These are phyloP conservation scores for Macrotrachela quadricornifera DNA, from an alignment of 1,140 invertebrate species.

Conservation along the genomic window DNA sequence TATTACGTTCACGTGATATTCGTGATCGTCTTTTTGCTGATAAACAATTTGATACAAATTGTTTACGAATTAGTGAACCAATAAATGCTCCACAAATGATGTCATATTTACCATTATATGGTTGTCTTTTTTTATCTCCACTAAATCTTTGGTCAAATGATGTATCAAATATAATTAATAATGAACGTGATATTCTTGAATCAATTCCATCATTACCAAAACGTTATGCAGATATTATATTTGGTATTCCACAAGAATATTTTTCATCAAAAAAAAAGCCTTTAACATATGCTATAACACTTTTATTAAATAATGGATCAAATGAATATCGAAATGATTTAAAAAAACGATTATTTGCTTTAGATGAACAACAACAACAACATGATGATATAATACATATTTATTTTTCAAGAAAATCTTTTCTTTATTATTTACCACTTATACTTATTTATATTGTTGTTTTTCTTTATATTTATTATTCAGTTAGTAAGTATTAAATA, in stretches of 20 bases:
- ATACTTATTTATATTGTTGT: slow-evolving; percentile 58
- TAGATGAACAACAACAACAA: slow-evolving; percentile 21
- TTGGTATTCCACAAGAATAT: not conserved
- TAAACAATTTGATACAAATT: not conserved
- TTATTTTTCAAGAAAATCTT: slow-evolving; percentile 62
- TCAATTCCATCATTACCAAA: not conserved
- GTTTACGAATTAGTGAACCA: not conserved
- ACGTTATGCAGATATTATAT: not conserved
- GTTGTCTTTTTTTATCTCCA: slow-evolving; percentile 71
- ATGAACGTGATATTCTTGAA: not conserved
- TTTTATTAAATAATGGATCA: slow-evolving; percentile 40
- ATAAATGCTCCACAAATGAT: not conserved
- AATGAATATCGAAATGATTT: slow-evolving; percentile 33
- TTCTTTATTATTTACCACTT: slow-evolving; percentile 62
- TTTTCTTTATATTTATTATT: slow-evolving; percentile 80
- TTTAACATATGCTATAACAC: not conserved
- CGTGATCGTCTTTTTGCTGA: not conserved
- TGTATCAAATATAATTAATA: slow-evolving; percentile 17
- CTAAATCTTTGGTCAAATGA: slow-evolving; percentile 76
- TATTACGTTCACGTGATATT: not conserved
- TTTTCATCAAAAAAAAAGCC: not conserved
- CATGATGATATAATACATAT: slow-evolving; percentile 47
- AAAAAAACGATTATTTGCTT: slow-evolving; percentile 30
- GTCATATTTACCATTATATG: slow-evolving; percentile 53
- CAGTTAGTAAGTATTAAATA: slow-evolving; percentile 59